Evolutionary conservation across 1,140 invertebrate species (phyloP).

Genomic region (Oedothorax gibbosus): DNA sequence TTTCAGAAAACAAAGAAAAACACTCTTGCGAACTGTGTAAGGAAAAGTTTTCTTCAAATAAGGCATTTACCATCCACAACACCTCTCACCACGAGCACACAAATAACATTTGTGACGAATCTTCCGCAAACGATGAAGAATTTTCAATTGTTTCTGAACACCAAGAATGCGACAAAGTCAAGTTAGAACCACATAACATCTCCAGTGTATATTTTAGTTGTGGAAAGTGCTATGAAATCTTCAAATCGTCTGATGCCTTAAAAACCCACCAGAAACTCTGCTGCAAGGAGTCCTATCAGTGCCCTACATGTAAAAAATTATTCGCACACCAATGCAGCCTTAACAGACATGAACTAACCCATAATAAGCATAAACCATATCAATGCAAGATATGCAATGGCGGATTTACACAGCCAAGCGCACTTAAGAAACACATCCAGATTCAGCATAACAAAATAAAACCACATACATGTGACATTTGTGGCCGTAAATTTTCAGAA

Average conservation of each 20-base stretch:
- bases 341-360: slow-evolving; percentile 21
- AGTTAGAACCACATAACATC: neutral
- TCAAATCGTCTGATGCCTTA: slow-evolving; percentile 13
- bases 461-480: slow-evolving; percentile 37
- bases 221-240: neutral
- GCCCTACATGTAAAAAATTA: slow-evolving; percentile 16
- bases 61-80: slow-evolving; percentile 21
- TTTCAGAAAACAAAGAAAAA: no score
- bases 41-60: slow-evolving; percentile 44
- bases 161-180: slow-evolving; percentile 33
- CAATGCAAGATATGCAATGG: slow-evolving; percentile 39
- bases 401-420: slow-evolving; percentile 48
- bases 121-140: slow-evolving; percentile 76
- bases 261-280: slow-evolving; percentile 12
- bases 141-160: slow-evolving; percentile 35
- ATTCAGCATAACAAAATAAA: slow-evolving; percentile 33
- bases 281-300: neutral
- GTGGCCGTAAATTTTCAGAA: slow-evolving; percentile 9
- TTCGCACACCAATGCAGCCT: slow-evolving; percentile 34
- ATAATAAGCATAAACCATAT: slow-evolving; percentile 29
- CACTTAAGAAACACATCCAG: slow-evolving; percentile 35
- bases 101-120: slow-evolving; percentile 97
- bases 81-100: slow-evolving; percentile 74
- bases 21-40: slow-evolving; percentile 27
- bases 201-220: neutral